phyloP scores from a whole-genome alignment of 2,888 invertebrate species.

The Sicus ferrugineus region DNA sequence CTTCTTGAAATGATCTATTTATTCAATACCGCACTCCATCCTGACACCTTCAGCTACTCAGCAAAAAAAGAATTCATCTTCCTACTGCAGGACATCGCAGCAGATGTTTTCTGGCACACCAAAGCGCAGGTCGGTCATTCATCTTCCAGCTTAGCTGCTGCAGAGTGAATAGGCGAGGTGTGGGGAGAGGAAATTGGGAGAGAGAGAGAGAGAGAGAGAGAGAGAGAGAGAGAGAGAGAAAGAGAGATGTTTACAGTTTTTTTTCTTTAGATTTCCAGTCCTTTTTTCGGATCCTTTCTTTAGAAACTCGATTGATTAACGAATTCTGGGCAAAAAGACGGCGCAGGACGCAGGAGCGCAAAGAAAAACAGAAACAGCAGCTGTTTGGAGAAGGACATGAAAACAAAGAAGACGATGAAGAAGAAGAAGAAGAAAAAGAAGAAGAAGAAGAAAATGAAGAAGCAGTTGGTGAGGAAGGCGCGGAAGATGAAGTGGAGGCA shows the following conservation, averaged over 20 bases:
- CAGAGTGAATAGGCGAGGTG: no score
- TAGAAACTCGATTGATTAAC: no score
- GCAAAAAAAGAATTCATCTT: not conserved
- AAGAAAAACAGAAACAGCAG: slow-evolving; percentile 5
- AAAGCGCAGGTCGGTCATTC: slow-evolving; percentile 20
- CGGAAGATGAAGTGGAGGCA: no score
- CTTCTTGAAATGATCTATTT: not conserved
- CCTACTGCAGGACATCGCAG: no score
- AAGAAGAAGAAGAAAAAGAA: not conserved
- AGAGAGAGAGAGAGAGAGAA: not conserved
- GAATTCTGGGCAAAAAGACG: no score
- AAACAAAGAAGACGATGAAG: not conserved
- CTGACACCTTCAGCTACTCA: not conserved
- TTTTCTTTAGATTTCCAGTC: not conserved
- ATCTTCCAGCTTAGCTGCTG: not conserved
- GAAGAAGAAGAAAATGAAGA: not conserved
- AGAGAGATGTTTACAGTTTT: not conserved
- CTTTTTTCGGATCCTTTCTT: not conserved
- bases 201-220: not conserved
- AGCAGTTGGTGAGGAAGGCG: no score
- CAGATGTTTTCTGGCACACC: slow-evolving; percentile 32
- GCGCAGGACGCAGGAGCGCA: not conserved
- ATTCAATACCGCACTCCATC: not conserved
- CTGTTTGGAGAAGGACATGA: not conserved
- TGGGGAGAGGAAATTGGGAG: not conserved